Conservation (phyloP, 2,797 vertebrate genomes). For the Phrynocephalus vlangalii region DNA sequence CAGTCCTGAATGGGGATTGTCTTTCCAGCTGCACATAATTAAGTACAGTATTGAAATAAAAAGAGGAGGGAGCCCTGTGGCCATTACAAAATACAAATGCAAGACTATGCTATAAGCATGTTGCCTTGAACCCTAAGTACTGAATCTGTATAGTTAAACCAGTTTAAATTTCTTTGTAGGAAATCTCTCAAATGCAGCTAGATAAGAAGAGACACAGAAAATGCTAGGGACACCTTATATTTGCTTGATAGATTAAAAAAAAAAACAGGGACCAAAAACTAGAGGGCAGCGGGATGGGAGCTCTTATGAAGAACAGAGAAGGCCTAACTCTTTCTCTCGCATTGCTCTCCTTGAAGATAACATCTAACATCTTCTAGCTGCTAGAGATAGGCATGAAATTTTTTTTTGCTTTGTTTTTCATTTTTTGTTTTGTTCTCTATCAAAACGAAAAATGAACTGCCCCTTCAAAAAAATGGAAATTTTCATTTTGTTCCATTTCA, state of each 20-base stretch:
- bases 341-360: not conserved
- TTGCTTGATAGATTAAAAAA: no score
- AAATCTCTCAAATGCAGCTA: not conserved
- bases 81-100: no score
- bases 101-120: not conserved
- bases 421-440: no score
- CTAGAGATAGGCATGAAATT: no score
- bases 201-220: not conserved
- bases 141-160: not conserved
- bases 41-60: no score
- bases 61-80: no score
- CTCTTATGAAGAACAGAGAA: not conserved
- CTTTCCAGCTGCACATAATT: slow-evolving; percentile 18
- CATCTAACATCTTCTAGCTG: not conserved
- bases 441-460: no score
- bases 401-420: no score
- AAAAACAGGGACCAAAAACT: not conserved
- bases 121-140: not conserved
- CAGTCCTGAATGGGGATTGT: not conserved
- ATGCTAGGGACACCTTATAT: no score
- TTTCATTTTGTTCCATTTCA: no score
- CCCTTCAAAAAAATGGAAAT: not conserved
- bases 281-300: not conserved
- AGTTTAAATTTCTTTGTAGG: not conserved
- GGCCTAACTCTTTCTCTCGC: not conserved